phyloP scores from a whole-genome alignment of 1,140 invertebrate species.

The Lordiphosa clarofinis region DNA sequence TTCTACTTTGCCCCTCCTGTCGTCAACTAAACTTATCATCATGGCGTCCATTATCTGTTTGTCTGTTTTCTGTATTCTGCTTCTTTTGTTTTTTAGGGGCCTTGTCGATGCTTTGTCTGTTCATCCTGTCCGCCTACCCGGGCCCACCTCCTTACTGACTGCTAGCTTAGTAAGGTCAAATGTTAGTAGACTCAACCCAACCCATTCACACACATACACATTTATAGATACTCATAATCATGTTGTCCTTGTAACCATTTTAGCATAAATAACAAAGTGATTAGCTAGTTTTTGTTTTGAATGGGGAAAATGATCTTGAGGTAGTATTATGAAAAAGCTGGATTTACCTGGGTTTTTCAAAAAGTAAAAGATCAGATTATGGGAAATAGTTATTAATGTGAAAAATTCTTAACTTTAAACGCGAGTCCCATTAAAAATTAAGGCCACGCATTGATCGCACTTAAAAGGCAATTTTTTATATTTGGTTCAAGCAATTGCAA shows the following conservation, averaged over 20 bases:
- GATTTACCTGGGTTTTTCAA: too few relatives aligned
- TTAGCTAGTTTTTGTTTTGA: conserved; percentile 1
- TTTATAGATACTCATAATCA: conserved; percentile 56
- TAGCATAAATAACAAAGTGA: conserved; percentile 31
- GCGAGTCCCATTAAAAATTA: too few relatives aligned
- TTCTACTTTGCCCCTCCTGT: conserved; percentile 28
- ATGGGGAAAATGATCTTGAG: too few relatives aligned
- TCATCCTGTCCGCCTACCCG: conserved; percentile 31
- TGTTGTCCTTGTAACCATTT: conserved; percentile 66
- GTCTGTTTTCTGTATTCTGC: conserved; percentile 19
- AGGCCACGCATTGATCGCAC: too few relatives aligned
- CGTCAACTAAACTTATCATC: conserved; percentile 10
- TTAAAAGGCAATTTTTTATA: too few relatives aligned
- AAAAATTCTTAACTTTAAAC: too few relatives aligned
- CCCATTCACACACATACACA: conserved; percentile 20
- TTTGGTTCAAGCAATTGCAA: too few relatives aligned
- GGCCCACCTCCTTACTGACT: conserved; percentile 15
- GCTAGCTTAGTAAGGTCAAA: conserved; percentile 56
- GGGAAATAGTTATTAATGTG: too few relatives aligned
- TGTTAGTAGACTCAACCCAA: conserved; percentile 27
- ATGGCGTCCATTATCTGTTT: conserved; percentile 50
- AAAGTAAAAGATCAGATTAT: too few relatives aligned
- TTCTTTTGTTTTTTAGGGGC: conserved; percentile 45
- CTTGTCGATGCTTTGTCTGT: conserved; percentile 58
- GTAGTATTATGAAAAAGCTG: too few relatives aligned